A percentile compares a stretch with the other conserved stretches of the same genome.
Conservation (phyloP, 2,797 vertebrate genomes). For the Acropternis orthonyx region DNA sequence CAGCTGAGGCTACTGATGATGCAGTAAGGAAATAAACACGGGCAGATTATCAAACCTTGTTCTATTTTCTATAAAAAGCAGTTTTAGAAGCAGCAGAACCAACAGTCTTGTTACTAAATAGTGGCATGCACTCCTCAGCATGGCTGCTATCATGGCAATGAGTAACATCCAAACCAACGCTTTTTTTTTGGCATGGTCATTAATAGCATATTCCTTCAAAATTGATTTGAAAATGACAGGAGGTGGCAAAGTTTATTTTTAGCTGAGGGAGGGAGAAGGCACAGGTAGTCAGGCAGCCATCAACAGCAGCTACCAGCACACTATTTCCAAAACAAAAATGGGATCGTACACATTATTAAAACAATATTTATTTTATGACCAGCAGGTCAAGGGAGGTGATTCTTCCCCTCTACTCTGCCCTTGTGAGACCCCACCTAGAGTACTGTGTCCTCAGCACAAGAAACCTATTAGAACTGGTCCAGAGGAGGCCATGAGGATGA, state of each 20-base stretch:
- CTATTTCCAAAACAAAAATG: background rate
- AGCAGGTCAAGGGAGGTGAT: background rate
- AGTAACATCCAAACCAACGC: background rate
- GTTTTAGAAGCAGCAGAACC: background rate
- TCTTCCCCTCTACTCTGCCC: background rate
- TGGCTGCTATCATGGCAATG: background rate
- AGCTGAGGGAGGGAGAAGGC: background rate
- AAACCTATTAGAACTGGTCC: background rate
- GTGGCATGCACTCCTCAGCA: background rate
- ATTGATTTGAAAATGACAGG: background rate
- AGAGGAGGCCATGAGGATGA: background rate
- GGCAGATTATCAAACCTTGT: background rate
- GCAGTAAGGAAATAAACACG: background rate
- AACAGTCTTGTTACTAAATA: background rate
- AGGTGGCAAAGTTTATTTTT: background rate
- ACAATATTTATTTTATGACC: background rate
- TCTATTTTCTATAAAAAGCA: background rate
- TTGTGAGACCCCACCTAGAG: background rate
- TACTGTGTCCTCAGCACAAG: background rate
- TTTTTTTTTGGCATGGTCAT: background rate
- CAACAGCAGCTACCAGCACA: background rate
- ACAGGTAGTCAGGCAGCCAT: background rate
- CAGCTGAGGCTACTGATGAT: background rate
- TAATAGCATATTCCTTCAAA: background rate
- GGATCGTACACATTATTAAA: background rate